Base-by-base conservation (phyloP, 1,140 invertebrate genomes). In the Drosophila pseudoananassae region DNA sequence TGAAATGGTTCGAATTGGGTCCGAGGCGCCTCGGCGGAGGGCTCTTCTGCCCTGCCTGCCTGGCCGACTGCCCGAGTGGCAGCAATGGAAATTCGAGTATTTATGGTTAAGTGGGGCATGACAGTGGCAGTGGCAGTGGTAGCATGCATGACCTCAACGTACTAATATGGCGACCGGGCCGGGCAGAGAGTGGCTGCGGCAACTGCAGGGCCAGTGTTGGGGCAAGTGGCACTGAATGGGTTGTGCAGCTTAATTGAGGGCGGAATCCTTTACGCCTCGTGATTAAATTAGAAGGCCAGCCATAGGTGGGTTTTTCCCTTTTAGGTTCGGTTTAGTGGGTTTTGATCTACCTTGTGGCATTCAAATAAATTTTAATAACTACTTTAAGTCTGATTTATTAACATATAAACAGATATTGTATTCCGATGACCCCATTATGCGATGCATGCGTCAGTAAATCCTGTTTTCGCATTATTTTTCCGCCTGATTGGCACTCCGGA, bases 401-500 rank as follows among this genome's bases (percentile, higher is more conserved):
- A 10, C 8, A 33, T 8, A 33, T 33, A 33, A 8, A 9, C 14
- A 40, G 2, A 36, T 9, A 40, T 40, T 40, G 14, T 4, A 43
- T 8, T 43, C 55, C 47, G n/a, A 10, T 75, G 63, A 66, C 77
- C 77, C 53, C 53, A 66, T 78, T 38, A 29, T 33, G n/a, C 27
- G 49, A 15, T n/a, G 15, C 12, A 23, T 15, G 38, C 36, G 14
- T 20, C 43, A 14, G 20, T 43, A 69, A 53, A 43, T 56, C 58
- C 52, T 40, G 52, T 40, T 61, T 84, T 80, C 72, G 72, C 76
- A 87, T 85, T 74, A 81, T 77, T 80, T 83, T 60, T 85, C 82
- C 82, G 70, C 47, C 68, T 85, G 82, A 87, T 87, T 81, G 79
- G 57, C 59, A 20, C 85, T 77, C 65, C 68, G 72, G 65, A 55